Evolutionary conservation across 1,140 invertebrate species (phyloP), one percentile per base, ranked within the genome.

Genomic region (Neodiprion pinetum): DNA sequence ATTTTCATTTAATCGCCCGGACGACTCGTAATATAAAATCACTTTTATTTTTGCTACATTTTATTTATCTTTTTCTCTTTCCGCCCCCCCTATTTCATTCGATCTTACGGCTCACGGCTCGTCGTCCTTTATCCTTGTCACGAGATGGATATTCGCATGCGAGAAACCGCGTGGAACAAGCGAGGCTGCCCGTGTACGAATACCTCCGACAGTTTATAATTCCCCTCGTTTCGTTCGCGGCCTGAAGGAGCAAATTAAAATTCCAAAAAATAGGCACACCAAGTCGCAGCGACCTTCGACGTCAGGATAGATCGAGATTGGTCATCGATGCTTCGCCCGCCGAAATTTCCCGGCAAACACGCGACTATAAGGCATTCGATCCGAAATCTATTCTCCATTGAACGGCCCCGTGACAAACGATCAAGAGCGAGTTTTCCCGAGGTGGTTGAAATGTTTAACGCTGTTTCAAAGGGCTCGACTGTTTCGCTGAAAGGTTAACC

Each of bases 401-500:
- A 40, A 40, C 28, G 28, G 28, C 28, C 28, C 28, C 28, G 28
- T 0, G 28, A 40, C 28, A 40, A 40, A 40, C 28, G 28, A 40
- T 40, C 28, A 61, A 61, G 53, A 4, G 53, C n/a, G 53, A 61
- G n/a, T 61, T 61, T 61, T 61, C n/a, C 53, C 53, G n/a, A 61
- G 11, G 11, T 14, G 53, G 5, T 61, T 61, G 11, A 61, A 61
- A 61, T 61, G n/a, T 61, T 61, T 61, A 61, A 61, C 9, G n/a
- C 53, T 40, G 28, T 61, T 61, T 61, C n/a, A 69, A 72, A 72
- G 72, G 69, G 21, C 71, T 49, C 67, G 74, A 76, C 71, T 70
- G 78, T 85, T 85, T 83, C 79, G 83, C 84, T 85, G 81, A 86
- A 83, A 84, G 86, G 86, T 88, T 88, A 88, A 88, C 82, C 84